Conservation (phyloP, 2,797 vertebrate genomes). For the Tapirus indicus region DNA sequence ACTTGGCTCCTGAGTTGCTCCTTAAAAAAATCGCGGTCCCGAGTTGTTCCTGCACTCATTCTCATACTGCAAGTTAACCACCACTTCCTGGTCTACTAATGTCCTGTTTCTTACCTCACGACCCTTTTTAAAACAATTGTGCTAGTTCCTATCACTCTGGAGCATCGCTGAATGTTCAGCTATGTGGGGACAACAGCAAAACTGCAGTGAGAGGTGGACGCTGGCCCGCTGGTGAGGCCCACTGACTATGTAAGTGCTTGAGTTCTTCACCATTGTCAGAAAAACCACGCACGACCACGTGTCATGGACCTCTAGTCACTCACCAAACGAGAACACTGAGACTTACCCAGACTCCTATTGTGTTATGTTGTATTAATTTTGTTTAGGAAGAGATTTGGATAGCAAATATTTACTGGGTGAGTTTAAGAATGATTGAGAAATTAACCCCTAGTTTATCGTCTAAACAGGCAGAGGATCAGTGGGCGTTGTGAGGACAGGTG, state of each 20-base stretch:
- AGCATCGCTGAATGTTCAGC: not conserved
- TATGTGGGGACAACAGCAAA: not conserved
- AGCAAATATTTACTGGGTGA: not conserved
- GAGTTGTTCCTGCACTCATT: not conserved
- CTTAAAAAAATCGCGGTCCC: not conserved
- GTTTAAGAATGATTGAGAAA: not conserved
- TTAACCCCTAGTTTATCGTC: not conserved
- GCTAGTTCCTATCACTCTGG: not conserved
- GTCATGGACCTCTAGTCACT: not conserved
- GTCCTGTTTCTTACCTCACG: not conserved
- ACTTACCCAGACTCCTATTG: not conserved
- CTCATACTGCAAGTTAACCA: not conserved
- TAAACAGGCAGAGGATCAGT: too few species aligned
- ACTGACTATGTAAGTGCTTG: accelerated
- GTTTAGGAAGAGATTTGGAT: not conserved
- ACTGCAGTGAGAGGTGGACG: accelerated
- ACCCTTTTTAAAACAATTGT: not conserved
- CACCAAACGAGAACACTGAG: not conserved
- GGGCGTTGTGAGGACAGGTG: accelerated
- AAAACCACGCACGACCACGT: not conserved
- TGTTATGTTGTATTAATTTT: not conserved
- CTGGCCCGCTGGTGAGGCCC: not conserved
- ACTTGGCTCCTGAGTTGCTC: not conserved
- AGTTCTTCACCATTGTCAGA: not conserved
- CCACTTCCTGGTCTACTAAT: not conserved